Percentiles rank a stretch among this genome's conserved stretches.
phyloP scores from a whole-genome alignment of 2,797 vertebrate genomes.

The Lophotriccus pileatus region DNA sequence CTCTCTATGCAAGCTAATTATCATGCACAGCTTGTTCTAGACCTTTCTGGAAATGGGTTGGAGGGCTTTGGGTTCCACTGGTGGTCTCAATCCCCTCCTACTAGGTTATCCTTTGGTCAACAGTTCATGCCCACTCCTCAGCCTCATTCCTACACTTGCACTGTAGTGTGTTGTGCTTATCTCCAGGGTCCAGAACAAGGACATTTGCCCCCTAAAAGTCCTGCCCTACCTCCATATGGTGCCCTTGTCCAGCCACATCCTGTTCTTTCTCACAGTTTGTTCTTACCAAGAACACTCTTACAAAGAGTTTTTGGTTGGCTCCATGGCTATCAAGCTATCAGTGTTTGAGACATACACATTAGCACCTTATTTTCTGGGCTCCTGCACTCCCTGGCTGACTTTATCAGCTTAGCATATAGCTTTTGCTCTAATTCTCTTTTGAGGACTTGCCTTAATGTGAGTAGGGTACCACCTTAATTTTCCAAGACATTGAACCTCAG shows the following conservation, averaged over 20 bases:
- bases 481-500: background rate
- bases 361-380: background rate
- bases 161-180: too few species aligned
- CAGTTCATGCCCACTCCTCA: background rate
- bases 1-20: background rate
- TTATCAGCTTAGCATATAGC: background rate
- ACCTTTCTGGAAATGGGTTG: background rate
- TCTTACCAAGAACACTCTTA: background rate
- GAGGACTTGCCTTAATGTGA: background rate
- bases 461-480: background rate
- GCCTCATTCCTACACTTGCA: background rate
- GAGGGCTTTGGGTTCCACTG: background rate
- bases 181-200: background rate
- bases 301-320: background rate
- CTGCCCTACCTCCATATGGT: background rate
- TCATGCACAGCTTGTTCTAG: background rate
- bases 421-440: background rate
- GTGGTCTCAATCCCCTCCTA: background rate
- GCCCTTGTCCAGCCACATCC: background rate
- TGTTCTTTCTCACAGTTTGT: accelerated
- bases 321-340: accelerated
- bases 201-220: background rate
- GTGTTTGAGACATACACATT: background rate
- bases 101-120: background rate
- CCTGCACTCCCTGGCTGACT: background rate